Evolutionary conservation across 2,113 vertebrate genomes (phyloP).

Genomic region (Natator depressus): DNA sequence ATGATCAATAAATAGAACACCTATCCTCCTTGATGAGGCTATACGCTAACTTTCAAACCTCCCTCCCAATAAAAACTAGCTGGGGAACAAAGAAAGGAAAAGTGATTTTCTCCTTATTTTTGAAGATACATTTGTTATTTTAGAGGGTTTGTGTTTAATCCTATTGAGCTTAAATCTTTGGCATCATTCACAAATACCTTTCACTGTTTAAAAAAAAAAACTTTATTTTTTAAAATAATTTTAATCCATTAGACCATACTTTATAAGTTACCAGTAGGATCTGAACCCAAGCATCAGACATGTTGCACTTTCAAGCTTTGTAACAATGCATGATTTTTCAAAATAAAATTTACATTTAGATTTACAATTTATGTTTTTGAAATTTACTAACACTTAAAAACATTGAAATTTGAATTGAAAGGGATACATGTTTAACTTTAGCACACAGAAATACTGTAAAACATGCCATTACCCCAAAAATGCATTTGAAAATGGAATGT

Average conservation of each 20-base stretch:
- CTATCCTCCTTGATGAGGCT: background rate
- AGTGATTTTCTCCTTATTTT: background rate
- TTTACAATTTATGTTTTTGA: conserved; percentile 81
- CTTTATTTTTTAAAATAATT: conserved; percentile 78
- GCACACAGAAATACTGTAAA: conserved; percentile 78
- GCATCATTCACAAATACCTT: conserved; percentile 73
- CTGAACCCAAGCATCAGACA: conserved; percentile 80
- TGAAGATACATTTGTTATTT: background rate
- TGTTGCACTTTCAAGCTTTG: conserved; percentile 78
- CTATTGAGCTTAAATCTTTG: conserved; percentile 21
- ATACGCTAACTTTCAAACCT: background rate
- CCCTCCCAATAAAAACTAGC: background rate
- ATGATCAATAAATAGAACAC: background rate
- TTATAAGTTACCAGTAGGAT: conserved; percentile 74
- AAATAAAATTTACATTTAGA: conserved; percentile 83
- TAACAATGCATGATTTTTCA: conserved; percentile 81
- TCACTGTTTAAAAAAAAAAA: conserved; percentile 69
- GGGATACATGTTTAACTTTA: conserved; percentile 75
- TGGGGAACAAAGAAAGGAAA: background rate
- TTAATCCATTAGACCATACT: conserved; percentile 74
- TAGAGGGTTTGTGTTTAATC: background rate
- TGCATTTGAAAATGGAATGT: conserved; percentile 72
- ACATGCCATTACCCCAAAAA: conserved; percentile 71
- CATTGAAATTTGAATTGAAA: conserved; percentile 78
- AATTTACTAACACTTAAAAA: conserved; percentile 82